These are phyloP conservation scores for Pegoplata infirma DNA, from an alignment of 2,888 invertebrate genomes.

Conservation along the genomic window DNA sequence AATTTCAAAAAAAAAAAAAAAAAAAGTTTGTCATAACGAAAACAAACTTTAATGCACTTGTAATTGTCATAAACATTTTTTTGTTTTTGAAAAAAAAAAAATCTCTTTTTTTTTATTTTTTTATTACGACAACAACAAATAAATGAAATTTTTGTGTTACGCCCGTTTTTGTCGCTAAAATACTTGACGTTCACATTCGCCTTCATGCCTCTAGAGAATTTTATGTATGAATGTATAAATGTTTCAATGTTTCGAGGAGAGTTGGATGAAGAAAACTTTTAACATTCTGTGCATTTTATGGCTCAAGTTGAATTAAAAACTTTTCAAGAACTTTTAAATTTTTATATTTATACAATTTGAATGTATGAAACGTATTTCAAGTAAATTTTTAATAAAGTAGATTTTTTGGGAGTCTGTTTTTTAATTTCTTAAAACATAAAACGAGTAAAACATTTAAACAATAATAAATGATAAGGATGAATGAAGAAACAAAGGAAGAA, in stretches of 20 bases:
- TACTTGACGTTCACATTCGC: neutral
- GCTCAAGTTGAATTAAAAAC: slow-evolving; percentile 59
- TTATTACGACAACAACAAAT: slow-evolving; percentile 4
- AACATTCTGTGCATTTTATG: slow-evolving; percentile 55
- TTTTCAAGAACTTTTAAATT: slow-evolving; percentile 53
- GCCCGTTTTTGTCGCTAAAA: slow-evolving; percentile 34
- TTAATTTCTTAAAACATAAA: slow-evolving; percentile 21
- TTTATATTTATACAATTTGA: neutral
- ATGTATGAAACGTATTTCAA: neutral
- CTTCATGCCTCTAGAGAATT: slow-evolving; percentile 52
- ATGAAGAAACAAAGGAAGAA: slow-evolving; percentile 9
- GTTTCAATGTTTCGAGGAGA: slow-evolving; percentile 17
- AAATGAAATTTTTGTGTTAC: slow-evolving; percentile 47
- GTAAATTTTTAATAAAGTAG: neutral
- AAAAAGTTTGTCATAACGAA: slow-evolving; percentile 23
- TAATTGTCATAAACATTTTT: slow-evolving; percentile 60
- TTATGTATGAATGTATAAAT: neutral
- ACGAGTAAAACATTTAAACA: slow-evolving; percentile 59
- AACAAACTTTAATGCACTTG: slow-evolving; percentile 58
- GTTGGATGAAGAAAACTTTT: slow-evolving; percentile 38
- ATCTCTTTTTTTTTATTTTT: slow-evolving; percentile 1
- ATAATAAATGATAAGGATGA: slow-evolving; percentile 59
- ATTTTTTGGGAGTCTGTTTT: neutral
- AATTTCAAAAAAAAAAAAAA: slow-evolving; percentile 32
- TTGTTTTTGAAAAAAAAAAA: slow-evolving; percentile 1